Base-by-base conservation (phyloP, 64 coral and sea anemone genomes). In the Platygyra sinensis region DNA sequence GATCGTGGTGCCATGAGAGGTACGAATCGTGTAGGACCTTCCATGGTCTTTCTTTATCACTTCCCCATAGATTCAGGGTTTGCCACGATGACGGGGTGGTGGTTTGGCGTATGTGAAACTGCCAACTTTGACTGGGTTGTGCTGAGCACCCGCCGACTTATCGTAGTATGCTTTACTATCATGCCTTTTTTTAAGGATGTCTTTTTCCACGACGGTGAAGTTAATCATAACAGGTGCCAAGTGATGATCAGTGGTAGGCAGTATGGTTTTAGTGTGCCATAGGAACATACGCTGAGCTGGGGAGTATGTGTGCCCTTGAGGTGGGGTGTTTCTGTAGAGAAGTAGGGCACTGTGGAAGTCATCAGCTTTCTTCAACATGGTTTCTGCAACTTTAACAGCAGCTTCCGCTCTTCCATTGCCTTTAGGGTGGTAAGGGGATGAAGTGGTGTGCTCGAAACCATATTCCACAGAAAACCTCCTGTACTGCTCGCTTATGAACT, bases 351-450 rank as follows among this genome's bases (percentile, higher is more conserved):
- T n/a, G n/a, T n/a, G n/a, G n/a, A n/a, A n/a, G n/a, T n/a, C n/a
- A n/a, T n/a, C n/a, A 36, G 78, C 42, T 72, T 94, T 89, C 15
- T 85, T 79, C 10, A 86, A 30, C 72, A 89, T 83, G 30, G 80
- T 46, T 57, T 86, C 62, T 55, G 75, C 28, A 74, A 94, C 73
- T 33, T 94, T 90, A 10, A 79, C 80, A 30, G 83, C 83, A 59
- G 83, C 74, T 80, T 87, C 83, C 29, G 90, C 90, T 84, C 82
- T 92, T 42, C 39, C 83, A 16, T 87, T 92, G 19, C 90, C 83
- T 87, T 92, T 60, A 54, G 74, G 74, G 39, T 92, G 90, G 55
- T 92, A 92, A 52, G 67, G 79, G 10, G 57, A 89, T 38, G 89
- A 91, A 25, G 89, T 91, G 19, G 29, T 18, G 67, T 92, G 90